Conservation (phyloP, 2,797 vertebrate species). For the Chaenodraco wilsoni region DNA sequence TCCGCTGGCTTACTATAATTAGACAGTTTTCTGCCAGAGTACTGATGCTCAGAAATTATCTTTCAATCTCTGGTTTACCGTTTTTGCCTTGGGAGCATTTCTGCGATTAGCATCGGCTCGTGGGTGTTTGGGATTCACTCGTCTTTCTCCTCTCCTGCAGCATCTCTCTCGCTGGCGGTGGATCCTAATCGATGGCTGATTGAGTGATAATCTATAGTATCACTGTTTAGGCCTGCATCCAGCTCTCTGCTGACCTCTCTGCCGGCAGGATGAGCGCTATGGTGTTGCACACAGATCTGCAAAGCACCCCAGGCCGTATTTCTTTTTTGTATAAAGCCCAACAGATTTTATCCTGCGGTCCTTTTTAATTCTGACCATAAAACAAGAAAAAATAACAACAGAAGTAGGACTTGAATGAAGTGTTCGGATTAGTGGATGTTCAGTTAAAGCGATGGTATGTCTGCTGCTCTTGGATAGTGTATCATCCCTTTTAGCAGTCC, state of each 20-base stretch:
- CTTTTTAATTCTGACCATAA: slow-evolving; percentile 39
- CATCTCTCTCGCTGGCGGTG: slow-evolving; percentile 57
- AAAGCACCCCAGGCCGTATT: slow-evolving; percentile 13
- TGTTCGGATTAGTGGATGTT: slow-evolving; percentile 51
- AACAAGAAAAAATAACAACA: slow-evolving; percentile 37
- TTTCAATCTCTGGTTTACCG: slow-evolving; percentile 77
- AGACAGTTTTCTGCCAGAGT: slow-evolving; percentile 64
- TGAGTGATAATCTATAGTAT: slow-evolving; percentile 84
- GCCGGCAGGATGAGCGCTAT: slow-evolving; percentile 48
- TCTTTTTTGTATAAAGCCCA: too few species aligned
- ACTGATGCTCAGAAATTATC: slow-evolving; percentile 79
- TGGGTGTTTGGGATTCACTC: slow-evolving; percentile 72
- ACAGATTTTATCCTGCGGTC: slow-evolving; percentile 10
- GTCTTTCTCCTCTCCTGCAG: slow-evolving; percentile 46
- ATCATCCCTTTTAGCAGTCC: slow-evolving; percentile 44
- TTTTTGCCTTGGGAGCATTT: slow-evolving; percentile 82
- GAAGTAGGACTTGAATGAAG: slow-evolving; percentile 30
- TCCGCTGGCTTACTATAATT: slow-evolving; percentile 70
- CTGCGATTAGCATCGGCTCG: slow-evolving; percentile 68
- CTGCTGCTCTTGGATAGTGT: slow-evolving; percentile 67
- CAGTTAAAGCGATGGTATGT: slow-evolving; percentile 55
- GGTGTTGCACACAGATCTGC: slow-evolving; percentile 39
- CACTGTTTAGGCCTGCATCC: slow-evolving; percentile 65
- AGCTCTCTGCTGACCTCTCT: slow-evolving; percentile 66
- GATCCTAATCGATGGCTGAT: slow-evolving; percentile 81